These are phyloP conservation scores for Apis dorsata DNA, from an alignment of 1,140 invertebrate species.

Conservation along the genomic window DNA sequence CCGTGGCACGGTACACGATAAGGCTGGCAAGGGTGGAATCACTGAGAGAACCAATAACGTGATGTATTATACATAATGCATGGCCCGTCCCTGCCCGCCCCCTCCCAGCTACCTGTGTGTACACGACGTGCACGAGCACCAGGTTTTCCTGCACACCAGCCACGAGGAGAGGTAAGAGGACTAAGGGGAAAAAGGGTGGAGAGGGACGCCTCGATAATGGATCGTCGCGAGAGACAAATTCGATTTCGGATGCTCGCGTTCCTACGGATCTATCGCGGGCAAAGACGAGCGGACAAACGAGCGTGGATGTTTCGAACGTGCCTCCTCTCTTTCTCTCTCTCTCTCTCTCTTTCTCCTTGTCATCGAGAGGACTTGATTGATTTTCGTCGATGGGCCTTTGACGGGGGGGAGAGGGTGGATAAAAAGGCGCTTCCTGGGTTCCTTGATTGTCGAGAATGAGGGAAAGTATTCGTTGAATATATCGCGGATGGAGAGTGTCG, in stretches of 20 bases:
- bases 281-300: slow-evolving; percentile 27
- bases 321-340: background rate
- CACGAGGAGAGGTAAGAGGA: slow-evolving; percentile 13
- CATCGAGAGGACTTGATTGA: slow-evolving; percentile 15
- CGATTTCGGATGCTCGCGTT: slow-evolving; percentile 51
- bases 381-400: background rate
- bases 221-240: slow-evolving; percentile 71
- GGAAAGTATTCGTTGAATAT: background rate
- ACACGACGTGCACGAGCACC: slow-evolving; percentile 54
- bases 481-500: background rate
- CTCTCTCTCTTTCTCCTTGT: background rate
- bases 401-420: too few species aligned
- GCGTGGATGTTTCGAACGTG: slow-evolving; percentile 5
- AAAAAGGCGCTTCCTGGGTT: background rate
- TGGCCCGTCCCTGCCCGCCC: slow-evolving; percentile 70
- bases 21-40: slow-evolving; percentile 78
- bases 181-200: slow-evolving; percentile 39
- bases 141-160: slow-evolving; percentile 23
- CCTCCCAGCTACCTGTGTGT: slow-evolving; percentile 63
- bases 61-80: slow-evolving; percentile 81
- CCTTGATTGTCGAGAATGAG: background rate
- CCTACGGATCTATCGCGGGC: background rate
- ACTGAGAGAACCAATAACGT: slow-evolving; percentile 80
- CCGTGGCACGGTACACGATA: slow-evolving; percentile 75
- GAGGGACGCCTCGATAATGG: slow-evolving; percentile 67